Conservation (phyloP, 92 coral and sea anemone species). For the Isaurus tuberculatus region DNA sequence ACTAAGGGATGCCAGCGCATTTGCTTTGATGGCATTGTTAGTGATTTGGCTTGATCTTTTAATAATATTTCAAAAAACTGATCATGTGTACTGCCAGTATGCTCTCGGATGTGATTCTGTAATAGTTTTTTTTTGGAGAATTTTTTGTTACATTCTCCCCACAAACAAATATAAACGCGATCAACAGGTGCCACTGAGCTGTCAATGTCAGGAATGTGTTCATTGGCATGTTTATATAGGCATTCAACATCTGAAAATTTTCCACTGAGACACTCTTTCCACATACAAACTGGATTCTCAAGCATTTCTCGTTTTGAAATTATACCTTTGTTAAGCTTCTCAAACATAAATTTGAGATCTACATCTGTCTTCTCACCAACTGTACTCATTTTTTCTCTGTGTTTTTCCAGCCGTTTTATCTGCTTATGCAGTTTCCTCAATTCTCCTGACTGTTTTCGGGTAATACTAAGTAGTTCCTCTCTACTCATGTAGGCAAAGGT, state of each 20-base stretch:
- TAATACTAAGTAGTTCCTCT: slow-evolving; percentile 42
- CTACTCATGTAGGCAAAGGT: slow-evolving; percentile 32
- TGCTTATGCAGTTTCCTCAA: slow-evolving; percentile 33
- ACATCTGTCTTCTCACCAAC: slow-evolving; percentile 48
- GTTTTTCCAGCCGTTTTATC: slow-evolving; percentile 7
- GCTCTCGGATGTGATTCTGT: slow-evolving; percentile 26
- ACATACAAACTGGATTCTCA: slow-evolving; percentile 36
- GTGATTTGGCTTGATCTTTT: slow-evolving; percentile 37
- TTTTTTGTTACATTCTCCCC: slow-evolving; percentile 39
- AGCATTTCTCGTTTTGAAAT: slow-evolving; percentile 32
- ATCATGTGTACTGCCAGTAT: slow-evolving; percentile 8
- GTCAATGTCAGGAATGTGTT: slow-evolving; percentile 50
- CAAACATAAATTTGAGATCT: slow-evolving; percentile 43
- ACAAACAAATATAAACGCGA: slow-evolving; percentile 30
- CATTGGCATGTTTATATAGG: slow-evolving; percentile 41
- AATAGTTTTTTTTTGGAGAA: slow-evolving; percentile 43
- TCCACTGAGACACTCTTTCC: slow-evolving; percentile 22
- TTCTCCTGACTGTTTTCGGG: slow-evolving; percentile 32
- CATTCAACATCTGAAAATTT: slow-evolving; percentile 45
- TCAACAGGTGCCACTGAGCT: slow-evolving; percentile 29
- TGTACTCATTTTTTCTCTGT: slow-evolving; percentile 46
- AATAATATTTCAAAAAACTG: slow-evolving; percentile 1
- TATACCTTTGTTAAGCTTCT: slow-evolving; percentile 28
- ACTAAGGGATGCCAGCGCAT: slow-evolving; percentile 51
- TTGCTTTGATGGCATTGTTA: slow-evolving; percentile 52